Base-by-base conservation (phyloP, 2,888 invertebrate species). In the Platypus cylindrus region DNA sequence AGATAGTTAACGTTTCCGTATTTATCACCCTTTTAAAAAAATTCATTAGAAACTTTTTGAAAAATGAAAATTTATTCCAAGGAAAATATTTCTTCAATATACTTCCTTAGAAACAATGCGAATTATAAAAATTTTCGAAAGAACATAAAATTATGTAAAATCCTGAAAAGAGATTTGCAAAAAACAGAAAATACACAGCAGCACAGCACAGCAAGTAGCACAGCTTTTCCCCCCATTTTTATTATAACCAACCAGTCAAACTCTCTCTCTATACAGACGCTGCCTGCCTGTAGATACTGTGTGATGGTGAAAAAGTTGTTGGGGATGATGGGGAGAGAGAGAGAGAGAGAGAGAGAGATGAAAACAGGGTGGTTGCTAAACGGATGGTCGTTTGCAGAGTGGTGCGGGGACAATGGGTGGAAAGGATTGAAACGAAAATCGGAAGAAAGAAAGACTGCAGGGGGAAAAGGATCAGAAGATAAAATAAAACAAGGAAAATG, bases 401-500 rank as follows among this genome's bases (percentile, higher is more conserved):
- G 9, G 9, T 20, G 9, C 9, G 20, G 9, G 9, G 20, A 20
- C 46, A 48, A 33, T 20, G 23, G 8, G 18, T 25, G 20, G 32
- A 26, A 31, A 11, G 37, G 36, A 39, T 34, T 31, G 37, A 38
- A 31, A 42, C 36, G 43, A 40, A 40, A 37, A 36, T 37, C 37
- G 45, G 12, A 3, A 16, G 38, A 63, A 60, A 60, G 64, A 63
- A 56, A 8, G 27, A 17, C 11, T n/a, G n/a, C 41, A 43, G 40
- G 40, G 43, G 48, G 45, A 44, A 48, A 51, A 52, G 56, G 56
- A 58, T 60, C 59, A 58, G 59, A 57, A 60, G 62, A 61, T 60
- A 59, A 58, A 60, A 60, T 59, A 59, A 60, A 60, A 60, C 60
- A 60, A 60, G 60, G 59, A 53, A 52, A 63, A 62, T 61, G 63